Evolutionary conservation across 37 sponge, comb jelly and placozoan species (phyloP), one percentile per base, ranked within the genome.

Genomic region (Diacarnus erythraeanus): DNA sequence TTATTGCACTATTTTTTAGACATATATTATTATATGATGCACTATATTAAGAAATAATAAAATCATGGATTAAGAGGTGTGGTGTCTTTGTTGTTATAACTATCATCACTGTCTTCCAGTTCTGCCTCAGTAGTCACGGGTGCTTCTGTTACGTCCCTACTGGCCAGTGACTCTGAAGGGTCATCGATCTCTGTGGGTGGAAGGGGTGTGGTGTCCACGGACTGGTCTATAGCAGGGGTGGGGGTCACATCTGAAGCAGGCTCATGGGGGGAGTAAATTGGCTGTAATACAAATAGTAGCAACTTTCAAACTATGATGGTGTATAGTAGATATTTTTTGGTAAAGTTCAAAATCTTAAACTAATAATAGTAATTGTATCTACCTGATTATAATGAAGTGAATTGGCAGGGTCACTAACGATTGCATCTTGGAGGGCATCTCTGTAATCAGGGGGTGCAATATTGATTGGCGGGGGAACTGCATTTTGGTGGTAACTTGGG

Each of bases 41-140:
- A n/a, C n/a, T n/a, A n/a, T n/a, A n/a, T n/a, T n/a, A n/a, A n/a
- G n/a, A n/a, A n/a, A n/a, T n/a, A n/a, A n/a, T n/a, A n/a, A n/a
- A n/a, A n/a, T n/a, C 63, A 81, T 17, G 81, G 81, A 39, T 81
- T 81, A 22, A 81, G 81, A 26, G 81, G 81, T 12, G 81, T 81
- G 42, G 21, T 34, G 42, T 81, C 81, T 72, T 81, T 72, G 33
- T n/a, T n/a, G n/a, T n/a, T n/a, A n/a, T 59, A 57, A 9, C 22
- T 31, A 3, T 71, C 63, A 5, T 6, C 1, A 42, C 41, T 66
- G 33, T 44, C 78, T 3, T 60, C 44, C 8, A 15, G 64, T 63
- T 63, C 54, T 5, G 21, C 58, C 57, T 43, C 20, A 12, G 15
- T 41, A 41, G 38, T 2, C 21, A 2, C 2, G 41, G 18, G 33